Conservation (phyloP, 2,888 invertebrate genomes). For the Folsomia manolachei region DNA sequence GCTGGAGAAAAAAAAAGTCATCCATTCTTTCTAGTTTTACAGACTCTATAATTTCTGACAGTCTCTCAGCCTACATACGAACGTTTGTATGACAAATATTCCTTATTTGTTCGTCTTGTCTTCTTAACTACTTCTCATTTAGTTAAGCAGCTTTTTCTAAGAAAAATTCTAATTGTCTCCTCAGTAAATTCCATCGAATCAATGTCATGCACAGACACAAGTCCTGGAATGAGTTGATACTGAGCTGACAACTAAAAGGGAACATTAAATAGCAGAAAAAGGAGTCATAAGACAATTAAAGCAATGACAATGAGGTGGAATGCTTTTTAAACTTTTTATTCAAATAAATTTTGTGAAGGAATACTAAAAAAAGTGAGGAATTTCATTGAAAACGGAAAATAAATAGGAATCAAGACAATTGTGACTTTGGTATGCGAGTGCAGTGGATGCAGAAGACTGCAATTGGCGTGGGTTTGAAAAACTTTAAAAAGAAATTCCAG, state of each 20-base stretch:
- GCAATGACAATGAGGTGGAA: not conserved
- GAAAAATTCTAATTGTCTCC: not conserved
- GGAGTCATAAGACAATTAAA: conserved; percentile 6
- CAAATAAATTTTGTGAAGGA: conserved; percentile 4
- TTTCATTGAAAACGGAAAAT: conserved; percentile 3
- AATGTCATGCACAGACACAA: too few relatives aligned
- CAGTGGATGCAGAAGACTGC: too few relatives aligned
- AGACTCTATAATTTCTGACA: too few relatives aligned
- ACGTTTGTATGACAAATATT: not conserved
- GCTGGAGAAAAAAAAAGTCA: not conserved
- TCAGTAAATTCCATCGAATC: conserved; percentile 4
- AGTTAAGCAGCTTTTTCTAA: not conserved
- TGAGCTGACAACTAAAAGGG: not conserved
- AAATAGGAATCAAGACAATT: not conserved
- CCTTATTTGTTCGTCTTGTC: not conserved
- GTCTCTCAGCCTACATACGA: not conserved
- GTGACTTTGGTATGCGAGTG: not conserved
- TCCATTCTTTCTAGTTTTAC: not conserved
- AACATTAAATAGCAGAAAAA: not conserved
- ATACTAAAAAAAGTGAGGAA: not conserved
- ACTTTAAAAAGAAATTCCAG: not conserved
- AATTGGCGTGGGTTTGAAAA: too few relatives aligned
- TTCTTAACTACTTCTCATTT: not conserved
- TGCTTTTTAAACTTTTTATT: conserved; percentile 4
- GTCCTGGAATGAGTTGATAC: not conserved